Base-by-base conservation (phyloP, 2,113 vertebrate genomes). In the Pagrus major region DNA sequence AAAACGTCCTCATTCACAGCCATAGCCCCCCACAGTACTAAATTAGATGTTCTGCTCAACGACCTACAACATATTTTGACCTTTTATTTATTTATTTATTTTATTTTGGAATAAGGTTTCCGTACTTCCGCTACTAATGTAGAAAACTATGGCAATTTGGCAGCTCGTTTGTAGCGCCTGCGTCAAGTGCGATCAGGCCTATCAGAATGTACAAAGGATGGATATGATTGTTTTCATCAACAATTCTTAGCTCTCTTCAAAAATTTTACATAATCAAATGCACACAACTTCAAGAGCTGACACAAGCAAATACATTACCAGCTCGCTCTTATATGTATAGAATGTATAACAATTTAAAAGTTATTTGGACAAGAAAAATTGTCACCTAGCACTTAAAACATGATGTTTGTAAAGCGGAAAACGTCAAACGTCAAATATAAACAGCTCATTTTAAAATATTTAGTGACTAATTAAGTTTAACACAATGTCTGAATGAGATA, bases 21-120 rank as follows among this genome's bases (percentile, higher is more conserved):
- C 0, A 59, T 11, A 35, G 33, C 0, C 6, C 9, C 9, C 4
- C 15, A 5, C 5, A 3, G 9, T 20, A 25, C 14, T 5, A 15
- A 6, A 35, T 37, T 37, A 29, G 12, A 37, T 27, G 15, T 23
- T 39, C 46, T 51, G 27, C 9, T 15, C 8, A 35, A 27, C 1
- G 14, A 31, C 10, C 1, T 2, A 2, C 9, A 31, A 31, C 44
- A 1, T 2, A 2, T 0, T 60, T 18, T 37, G 29, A n/a, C 39
- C 3, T 25, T 23, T 15, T 23, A 14, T 0, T 5, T 2, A 4
- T 2, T 49, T 52, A 12, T 42, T 5, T 18, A 8, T 58, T 64
- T 81, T 86, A 81, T 76, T 81, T 78, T 86, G 81, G 78, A 81
- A 20, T 20, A 9, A 0, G 1, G 23, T 16, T 44, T 16, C 0